Evolutionary conservation across 2,797 vertebrate genomes (phyloP), one percentile per base, ranked within the genome.

Genomic region (Urocyon cinereoargenteus): DNA sequence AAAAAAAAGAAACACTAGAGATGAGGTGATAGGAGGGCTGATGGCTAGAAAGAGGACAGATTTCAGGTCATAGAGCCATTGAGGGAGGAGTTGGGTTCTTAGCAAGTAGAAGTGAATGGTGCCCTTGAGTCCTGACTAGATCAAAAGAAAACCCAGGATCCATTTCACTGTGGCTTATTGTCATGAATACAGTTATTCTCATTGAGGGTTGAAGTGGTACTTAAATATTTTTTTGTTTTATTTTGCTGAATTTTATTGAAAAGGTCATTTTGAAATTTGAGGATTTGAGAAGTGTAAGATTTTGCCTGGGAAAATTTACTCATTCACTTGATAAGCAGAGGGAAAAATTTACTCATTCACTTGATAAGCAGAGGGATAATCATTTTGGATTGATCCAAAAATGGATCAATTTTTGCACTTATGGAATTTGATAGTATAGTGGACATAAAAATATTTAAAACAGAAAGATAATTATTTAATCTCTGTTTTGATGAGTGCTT

Each of bases 391-490:
- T n/a, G n/a, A n/a, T n/a, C n/a, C n/a, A n/a, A n/a, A 68, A 55
- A 26, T 70, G 34, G 19, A 36, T 81, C 40, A 15, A 2, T 72
- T 21, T 89, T 94, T 40, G 24, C 12, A 61, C 15, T 88, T 70
- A 61, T 2, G 28, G 51, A 81, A 77, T 89, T n/a, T 89, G 55
- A 55, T 68, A 55, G 53, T 89, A 81, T 66, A 24, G 40, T 62
- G n/a, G n/a, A 2, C 31, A 59, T 94, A 87, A 77, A 89, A 40
- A n/a, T 90, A 90, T 57, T 86, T 86, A 59, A 78, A 95, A 34
- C 40, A 9, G 34, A 26, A 15, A 57, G 36, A 70, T 45, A 31
- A 82, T 92, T 75, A 81, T 59, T 64, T 70, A 83, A 61, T 61
- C 31, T 61, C n/a, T 68, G 31, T 81, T 92, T 68, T 70, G 3